phyloP scores from a whole-genome alignment of 2,113 vertebrate species.

The Saimiri boliviensis region DNA sequence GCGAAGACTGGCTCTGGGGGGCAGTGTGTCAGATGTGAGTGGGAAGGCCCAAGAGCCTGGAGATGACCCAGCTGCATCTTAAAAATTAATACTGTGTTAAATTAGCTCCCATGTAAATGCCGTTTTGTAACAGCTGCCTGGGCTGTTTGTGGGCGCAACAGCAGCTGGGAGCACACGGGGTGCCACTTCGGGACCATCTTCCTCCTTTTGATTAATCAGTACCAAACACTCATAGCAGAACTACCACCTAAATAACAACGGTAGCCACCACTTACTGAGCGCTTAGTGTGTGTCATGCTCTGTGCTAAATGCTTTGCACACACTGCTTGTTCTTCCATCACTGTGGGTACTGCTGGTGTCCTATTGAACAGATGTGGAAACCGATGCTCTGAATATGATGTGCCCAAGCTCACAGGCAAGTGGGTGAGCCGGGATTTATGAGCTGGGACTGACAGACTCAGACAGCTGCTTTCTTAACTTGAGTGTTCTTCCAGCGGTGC shows the following conservation, averaged over 20 bases:
- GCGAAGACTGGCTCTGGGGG: background rate
- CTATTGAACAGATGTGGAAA: background rate
- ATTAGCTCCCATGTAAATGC: background rate
- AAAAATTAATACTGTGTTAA: constrained; percentile 54
- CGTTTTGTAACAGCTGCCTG: background rate
- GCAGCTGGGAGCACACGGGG: background rate
- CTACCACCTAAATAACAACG: background rate
- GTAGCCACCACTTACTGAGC: background rate
- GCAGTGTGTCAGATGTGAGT: background rate
- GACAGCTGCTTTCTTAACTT: background rate
- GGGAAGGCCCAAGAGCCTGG: background rate
- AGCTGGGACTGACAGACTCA: background rate
- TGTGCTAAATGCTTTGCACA: background rate
- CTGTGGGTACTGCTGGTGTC: rapidly evolving
- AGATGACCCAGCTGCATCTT: constrained; percentile 54
- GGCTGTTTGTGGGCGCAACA: background rate
- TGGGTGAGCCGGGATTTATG: background rate
- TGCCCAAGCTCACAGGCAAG: background rate
- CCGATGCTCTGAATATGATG: background rate
- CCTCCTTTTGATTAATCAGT: background rate
- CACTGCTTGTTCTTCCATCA: background rate
- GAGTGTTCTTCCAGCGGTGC: background rate
- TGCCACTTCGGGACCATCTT: background rate
- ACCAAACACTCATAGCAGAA: background rate
- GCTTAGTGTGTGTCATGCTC: background rate